Percentiles rank a stretch among this genome's conserved stretches.
phyloP scores from a whole-genome alignment of 2,888 invertebrate species.

The Nezara viridula region DNA sequence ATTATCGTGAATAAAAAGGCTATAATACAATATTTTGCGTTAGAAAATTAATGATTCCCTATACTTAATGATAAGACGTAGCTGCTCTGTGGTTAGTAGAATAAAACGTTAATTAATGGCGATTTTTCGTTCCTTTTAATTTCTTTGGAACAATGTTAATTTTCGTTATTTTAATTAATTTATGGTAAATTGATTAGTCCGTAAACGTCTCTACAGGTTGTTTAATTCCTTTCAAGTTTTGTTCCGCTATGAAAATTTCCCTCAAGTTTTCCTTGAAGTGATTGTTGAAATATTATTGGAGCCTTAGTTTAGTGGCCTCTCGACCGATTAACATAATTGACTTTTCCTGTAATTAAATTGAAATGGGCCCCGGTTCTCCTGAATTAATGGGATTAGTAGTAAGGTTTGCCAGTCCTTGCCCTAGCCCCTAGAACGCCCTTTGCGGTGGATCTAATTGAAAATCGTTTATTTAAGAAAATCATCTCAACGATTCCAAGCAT shows the following conservation, averaged over 20 bases:
- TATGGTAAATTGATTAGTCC: neutral
- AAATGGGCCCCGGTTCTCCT: neutral
- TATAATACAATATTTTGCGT: too few species aligned
- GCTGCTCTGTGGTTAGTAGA: neutral
- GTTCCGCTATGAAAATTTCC: neutral
- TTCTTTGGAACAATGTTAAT: neutral
- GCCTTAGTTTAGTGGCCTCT: constrained; percentile 23
- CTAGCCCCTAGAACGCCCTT: neutral
- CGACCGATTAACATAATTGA: constrained; percentile 38
- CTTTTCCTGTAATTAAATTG: constrained; percentile 43
- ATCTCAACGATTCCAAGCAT: neutral
- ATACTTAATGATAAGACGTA: too few species aligned
- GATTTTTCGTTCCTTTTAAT: neutral
- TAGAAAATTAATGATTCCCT: too few species aligned
- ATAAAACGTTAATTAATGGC: neutral
- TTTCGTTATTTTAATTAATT: neutral
- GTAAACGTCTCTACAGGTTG: neutral
- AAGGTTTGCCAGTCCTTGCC: neutral
- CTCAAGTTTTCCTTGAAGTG: neutral
- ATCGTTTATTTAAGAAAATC: neutral
- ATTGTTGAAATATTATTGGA: constrained; percentile 9
- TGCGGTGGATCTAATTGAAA: neutral
- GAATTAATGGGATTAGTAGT: constrained; percentile 2
- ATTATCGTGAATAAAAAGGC: too few species aligned
- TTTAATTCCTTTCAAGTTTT: neutral